Evolutionary conservation across 2,888 invertebrate genomes (phyloP), one percentile per base, ranked within the genome.

Genomic region (Lypha dubia): DNA sequence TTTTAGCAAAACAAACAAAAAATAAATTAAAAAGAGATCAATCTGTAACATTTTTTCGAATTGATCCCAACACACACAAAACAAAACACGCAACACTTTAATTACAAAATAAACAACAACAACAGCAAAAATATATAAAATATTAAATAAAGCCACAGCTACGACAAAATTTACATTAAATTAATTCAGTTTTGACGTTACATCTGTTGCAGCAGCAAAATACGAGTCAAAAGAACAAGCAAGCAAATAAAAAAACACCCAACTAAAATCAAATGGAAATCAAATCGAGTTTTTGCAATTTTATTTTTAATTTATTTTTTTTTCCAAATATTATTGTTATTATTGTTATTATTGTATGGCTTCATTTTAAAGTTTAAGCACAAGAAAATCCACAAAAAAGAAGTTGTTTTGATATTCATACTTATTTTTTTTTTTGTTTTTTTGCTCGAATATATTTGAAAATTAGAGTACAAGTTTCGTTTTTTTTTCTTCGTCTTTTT

Each of bases 21-120:
- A 58, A 58, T 44, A 60, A 51, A 77, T 51, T 60, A 62, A 77
- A 77, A 70, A 70, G 28, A 77, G 51, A 77, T 62, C 60, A 62
- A 77, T 70, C 68, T 70, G 60, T 51, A 68, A 53, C 11, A 53
- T 35, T 15, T 58, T 67, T 58, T 35, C 20, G n/a, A 60, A 11
- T 38, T 63, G 32, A 28, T 22, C 60, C 22, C 49, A 24, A 51
- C 13, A 74, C 15, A 51, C 13, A 74, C 15, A 49, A 24, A 2
- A 28, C 28, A 28, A 44, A 77, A 49, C 77, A 77, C 51, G 76
- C 76, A 77, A 77, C 68, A 60, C 51, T 51, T 62, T 38, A 51
- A 20, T 22, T 5, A 58, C n/a, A 35, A 15, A 35, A 51, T 28
- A 62, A 58, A 20, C 24, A 22, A 44, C 11, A 51, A 22, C 8